Evolutionary conservation across 2,797 vertebrate genomes (phyloP).

Genomic region (Lophius americanus): DNA sequence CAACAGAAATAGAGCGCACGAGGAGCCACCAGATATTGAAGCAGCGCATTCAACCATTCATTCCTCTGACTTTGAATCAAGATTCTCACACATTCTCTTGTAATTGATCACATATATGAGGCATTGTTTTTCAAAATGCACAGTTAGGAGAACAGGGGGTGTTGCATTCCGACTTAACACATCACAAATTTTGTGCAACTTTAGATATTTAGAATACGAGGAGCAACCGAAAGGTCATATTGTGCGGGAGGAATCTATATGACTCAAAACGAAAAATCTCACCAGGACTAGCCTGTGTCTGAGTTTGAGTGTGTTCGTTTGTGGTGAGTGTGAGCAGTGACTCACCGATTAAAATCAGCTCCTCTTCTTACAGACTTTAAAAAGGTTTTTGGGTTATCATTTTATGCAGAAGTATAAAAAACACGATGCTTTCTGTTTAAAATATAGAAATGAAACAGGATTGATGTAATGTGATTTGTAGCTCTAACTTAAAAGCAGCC

Average conservation of each 20-base stretch:
- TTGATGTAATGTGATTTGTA: not conserved
- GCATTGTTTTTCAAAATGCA: not conserved
- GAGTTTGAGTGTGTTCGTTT: conserved; percentile 26
- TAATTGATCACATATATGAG: conserved; percentile 21
- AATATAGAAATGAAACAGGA: not conserved
- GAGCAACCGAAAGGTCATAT: conserved; percentile 88
- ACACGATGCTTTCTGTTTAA: not conserved
- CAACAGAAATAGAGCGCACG: not conserved
- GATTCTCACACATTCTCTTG: not conserved
- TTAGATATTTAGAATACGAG: conserved; percentile 80
- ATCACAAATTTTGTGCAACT: conserved; percentile 27
- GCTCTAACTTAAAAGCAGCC: not conserved
- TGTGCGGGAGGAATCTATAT: conserved; percentile 88
- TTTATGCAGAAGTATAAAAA: not conserved
- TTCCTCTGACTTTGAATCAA: not conserved
- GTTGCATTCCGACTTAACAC: conserved; percentile 10
- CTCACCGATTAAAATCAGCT: conserved; percentile 35
- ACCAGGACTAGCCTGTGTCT: conserved; percentile 16
- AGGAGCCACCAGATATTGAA: not conserved
- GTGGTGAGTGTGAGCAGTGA: conserved; percentile 26
- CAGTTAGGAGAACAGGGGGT: not conserved
- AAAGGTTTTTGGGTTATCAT: conserved; percentile 3
- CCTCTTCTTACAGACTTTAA: conserved; percentile 22
- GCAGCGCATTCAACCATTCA: not conserved
- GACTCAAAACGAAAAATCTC: conserved; percentile 81